Evolutionary conservation across 2,888 invertebrate species (phyloP).

Genomic region (Lapara coniferarum): DNA sequence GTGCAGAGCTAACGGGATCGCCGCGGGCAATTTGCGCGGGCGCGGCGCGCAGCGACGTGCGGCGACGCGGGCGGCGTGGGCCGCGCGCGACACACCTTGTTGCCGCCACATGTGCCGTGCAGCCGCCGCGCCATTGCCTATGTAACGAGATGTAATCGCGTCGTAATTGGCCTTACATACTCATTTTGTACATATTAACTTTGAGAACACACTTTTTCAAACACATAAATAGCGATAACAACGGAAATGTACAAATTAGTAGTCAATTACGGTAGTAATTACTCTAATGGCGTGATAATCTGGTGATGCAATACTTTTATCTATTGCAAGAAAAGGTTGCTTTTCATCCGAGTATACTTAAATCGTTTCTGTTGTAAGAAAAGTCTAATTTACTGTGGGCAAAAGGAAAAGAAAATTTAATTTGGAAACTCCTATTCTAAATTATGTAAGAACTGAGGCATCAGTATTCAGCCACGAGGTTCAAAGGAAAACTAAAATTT

Average conservation of each 20-base stretch:
- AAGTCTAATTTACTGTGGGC: too few relatives aligned
- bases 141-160: constrained; percentile 4
- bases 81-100: constrained; percentile 57
- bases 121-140: constrained; percentile 28
- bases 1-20: constrained; percentile 26
- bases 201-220: too few relatives aligned
- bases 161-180: too few relatives aligned
- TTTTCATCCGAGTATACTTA: too few relatives aligned
- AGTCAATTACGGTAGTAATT: too few relatives aligned
- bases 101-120: constrained; percentile 55
- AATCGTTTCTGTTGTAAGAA: too few relatives aligned
- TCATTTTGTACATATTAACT: too few relatives aligned
- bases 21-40: constrained; percentile 44
- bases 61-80: constrained; percentile 26
- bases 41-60: constrained; percentile 35
- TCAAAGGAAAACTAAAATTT: constrained; percentile 28
- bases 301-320: too few relatives aligned
- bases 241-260: too few relatives aligned
- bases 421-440: background rate
- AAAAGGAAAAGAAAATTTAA: background rate
- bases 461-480: background rate
- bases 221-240: too few relatives aligned
- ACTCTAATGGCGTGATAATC: too few relatives aligned
- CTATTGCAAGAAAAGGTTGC: too few relatives aligned
- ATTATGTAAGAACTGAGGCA: background rate